phyloP scores from a whole-genome alignment of 2,113 vertebrate species.

The Ochotona princeps region DNA sequence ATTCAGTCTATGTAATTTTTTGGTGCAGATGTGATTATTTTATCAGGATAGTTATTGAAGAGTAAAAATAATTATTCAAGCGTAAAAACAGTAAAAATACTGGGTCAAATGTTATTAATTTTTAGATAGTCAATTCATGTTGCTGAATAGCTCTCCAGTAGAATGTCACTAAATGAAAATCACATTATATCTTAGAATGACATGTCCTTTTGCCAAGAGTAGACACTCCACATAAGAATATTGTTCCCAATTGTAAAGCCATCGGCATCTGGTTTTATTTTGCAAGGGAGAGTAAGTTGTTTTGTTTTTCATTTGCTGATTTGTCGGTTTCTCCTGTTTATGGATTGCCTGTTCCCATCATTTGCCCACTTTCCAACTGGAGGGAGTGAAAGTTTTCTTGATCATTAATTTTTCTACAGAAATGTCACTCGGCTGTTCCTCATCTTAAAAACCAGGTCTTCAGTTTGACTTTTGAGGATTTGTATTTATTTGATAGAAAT shows the following conservation, averaged over 20 bases:
- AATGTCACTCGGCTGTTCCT: background rate
- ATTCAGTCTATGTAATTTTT: background rate
- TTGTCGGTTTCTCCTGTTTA: background rate
- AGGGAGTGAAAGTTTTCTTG: background rate
- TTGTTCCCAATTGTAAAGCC: constrained; percentile 27
- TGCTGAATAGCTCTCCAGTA: constrained; percentile 25
- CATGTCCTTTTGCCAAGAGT: constrained; percentile 40
- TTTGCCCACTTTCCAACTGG: background rate
- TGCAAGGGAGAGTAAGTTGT: background rate
- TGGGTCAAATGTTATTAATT: constrained; percentile 8
- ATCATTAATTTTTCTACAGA: background rate
- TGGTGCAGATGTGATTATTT: background rate
- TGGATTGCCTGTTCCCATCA: background rate
- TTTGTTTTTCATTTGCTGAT: background rate
- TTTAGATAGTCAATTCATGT: constrained; percentile 45
- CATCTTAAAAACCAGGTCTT: background rate
- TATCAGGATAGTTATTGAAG: constrained; percentile 28
- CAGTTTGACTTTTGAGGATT: background rate
- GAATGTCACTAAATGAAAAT: background rate
- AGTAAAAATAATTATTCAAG: constrained; percentile 28
- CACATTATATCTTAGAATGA: constrained; percentile 12
- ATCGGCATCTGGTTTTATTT: constrained; percentile 44
- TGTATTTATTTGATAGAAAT: background rate
- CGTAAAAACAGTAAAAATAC: constrained; percentile 33
- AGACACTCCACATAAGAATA: background rate